Base-by-base conservation (phyloP, 1,140 invertebrate genomes). In the Eupeodes corollae region DNA sequence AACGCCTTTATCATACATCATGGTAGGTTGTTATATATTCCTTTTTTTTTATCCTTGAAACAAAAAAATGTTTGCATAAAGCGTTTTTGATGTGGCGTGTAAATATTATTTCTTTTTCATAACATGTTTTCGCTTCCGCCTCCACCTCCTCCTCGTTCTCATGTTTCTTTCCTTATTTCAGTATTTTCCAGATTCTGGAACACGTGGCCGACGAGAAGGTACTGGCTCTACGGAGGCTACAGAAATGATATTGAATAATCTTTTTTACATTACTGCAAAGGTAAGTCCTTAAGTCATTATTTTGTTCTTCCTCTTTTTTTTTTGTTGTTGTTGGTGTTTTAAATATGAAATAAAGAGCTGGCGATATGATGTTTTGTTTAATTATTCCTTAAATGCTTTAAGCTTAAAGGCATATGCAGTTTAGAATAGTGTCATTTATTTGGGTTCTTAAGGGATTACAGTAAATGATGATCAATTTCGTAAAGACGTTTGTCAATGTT, bases 191-290 rank as follows among this genome's bases (percentile, higher is more conserved):
- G 85, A 88, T 50, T 75, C 79, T 11, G 75, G 77, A 1, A 72
- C 79, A 8, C 75, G 79, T 12, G 75, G 75, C 2, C 74, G 87
- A 6, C 79, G 87, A 44, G 91, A 95, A 71, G 94, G 93, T 0
- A 96, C 94, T 80, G 95, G 95, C 15, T 96, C 91, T 1, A 90
- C 89, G 0, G 91, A 98, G 73, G 95, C 95, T n/a, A 98, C 96
- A 1, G 94, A 99, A 75, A 97, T 99, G 91, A 90, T 99, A 15
- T 76, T 99, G 16, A 99, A 98, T 68, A 99, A 99, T 74, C 79
- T 99, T 0, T 92, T 99, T 67, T 98, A 98, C 65, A 88, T 98
- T 54, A 99, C 94, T 9, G 88, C 90, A 0, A 96, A 94, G 80
- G 88, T 91, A 74, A 63, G 47, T 54, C 41, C 48, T 34, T 34